Base-by-base conservation (phyloP, 1,140 invertebrate species). In the Luehdorfia chinensis region DNA sequence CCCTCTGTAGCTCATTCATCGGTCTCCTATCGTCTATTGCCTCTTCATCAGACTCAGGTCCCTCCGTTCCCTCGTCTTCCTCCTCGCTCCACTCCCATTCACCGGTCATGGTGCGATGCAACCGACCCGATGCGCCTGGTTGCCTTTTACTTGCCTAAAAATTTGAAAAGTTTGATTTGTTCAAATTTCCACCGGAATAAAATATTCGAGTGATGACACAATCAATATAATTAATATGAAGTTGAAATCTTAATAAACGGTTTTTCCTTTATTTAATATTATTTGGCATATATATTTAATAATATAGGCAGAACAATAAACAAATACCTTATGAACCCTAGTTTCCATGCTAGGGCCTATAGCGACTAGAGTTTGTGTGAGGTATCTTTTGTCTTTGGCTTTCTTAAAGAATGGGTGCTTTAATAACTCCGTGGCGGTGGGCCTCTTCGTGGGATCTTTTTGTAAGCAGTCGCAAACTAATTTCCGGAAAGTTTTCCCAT, bases 341-440 rank as follows among this genome's bases (percentile, higher is more conserved):
- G 94, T 94, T 81, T 95, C 94, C 74, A 96, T 90, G 75, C 90
- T 97, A 59, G 93, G 95, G 1, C 94, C 95, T 58, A 92, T 92
- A 4, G 93, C 92, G n/a, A 99, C 92, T 53, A 99, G 86, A 0
- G 94, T 96, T 71, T 97, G 94, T 51, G 96, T 94, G 2, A 99
- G 87, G 87, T 97, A 98, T 66, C 95, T 95, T 66, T 94, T 96
- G 78, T 99, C 98, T 89, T 99, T 99, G 2, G 97, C 95, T 87
- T 99, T 99, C 78, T 97, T 99, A 87, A 99, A 99, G 87, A 99
- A 99, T 1, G 96, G 95, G 88, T 99, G 96, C 84, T 99, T 99
- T n/a, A 99, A 83, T 18, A 99, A 87, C 87, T 99, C 97, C 14
- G 94, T 96, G 25, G 98, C 97, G 2, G 97, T 96, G 15, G 97